Evolutionary conservation across 2,797 vertebrate genomes (phyloP).

Genomic region (Naso thynnoides): DNA sequence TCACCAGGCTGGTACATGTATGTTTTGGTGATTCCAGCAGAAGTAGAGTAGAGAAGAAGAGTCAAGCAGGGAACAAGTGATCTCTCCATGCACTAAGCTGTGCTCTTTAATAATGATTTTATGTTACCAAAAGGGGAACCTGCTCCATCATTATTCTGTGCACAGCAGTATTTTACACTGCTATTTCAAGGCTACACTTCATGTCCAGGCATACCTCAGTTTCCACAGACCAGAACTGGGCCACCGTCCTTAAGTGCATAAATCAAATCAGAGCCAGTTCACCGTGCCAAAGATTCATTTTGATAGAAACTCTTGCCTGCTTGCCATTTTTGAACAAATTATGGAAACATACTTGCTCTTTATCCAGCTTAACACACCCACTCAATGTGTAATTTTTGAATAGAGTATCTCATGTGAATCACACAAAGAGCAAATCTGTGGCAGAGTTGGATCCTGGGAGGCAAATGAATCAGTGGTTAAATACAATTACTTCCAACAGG

Average conservation of each 20-base stretch:
- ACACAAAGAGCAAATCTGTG: conserved; percentile 7
- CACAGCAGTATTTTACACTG: conserved; percentile 45
- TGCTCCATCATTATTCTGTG: conserved; percentile 55
- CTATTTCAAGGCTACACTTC: conserved; percentile 49
- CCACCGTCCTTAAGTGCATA: conserved; percentile 8
- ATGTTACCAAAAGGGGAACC: conserved; percentile 32
- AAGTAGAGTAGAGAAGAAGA: neutral
- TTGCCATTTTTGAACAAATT: conserved; percentile 5
- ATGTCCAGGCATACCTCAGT: conserved; percentile 47
- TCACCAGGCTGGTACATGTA: no score
- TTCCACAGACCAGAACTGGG: conserved; percentile 50
- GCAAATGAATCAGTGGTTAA: conserved; percentile 13
- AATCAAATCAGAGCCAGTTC: conserved; percentile 21
- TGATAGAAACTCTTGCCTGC: conserved; percentile 9
- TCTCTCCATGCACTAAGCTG: conserved; percentile 6
- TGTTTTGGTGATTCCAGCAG: neutral
- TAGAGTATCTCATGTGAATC: neutral
- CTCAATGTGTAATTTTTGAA: neutral
- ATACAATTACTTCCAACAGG: conserved; percentile 36
- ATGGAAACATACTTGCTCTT: neutral
- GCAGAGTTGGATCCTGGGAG: neutral
- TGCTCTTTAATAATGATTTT: conserved; percentile 44
- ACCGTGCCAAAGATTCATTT: conserved; percentile 11
- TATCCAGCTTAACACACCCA: neutral
- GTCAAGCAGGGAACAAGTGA: neutral